Evolutionary conservation across 2,888 invertebrate species (phyloP).

Genomic region (Melinopterus prodromus): DNA sequence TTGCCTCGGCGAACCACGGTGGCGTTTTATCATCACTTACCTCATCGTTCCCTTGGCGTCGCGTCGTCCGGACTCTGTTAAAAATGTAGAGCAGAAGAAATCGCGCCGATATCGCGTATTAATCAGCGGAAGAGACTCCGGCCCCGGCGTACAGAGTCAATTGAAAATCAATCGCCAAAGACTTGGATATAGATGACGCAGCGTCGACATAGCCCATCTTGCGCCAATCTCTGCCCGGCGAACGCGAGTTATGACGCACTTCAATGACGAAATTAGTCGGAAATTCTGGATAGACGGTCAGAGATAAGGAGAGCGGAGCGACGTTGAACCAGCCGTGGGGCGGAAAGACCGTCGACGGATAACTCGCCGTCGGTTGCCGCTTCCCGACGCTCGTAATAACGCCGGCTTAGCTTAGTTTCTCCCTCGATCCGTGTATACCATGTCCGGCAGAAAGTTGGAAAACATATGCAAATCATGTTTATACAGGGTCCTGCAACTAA

Average conservation of each 20-base stretch:
- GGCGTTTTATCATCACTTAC: background rate
- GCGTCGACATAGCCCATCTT: background rate
- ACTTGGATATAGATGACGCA: conserved; percentile 4
- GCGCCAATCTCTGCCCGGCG: conserved; percentile 10
- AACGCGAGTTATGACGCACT: conserved; percentile 53
- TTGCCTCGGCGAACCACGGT: background rate
- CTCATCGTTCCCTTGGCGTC: too few relatives aligned
- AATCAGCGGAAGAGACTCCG: conserved; percentile 23
- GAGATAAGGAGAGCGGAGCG: conserved; percentile 9
- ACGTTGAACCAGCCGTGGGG: background rate
- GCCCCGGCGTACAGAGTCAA: background rate
- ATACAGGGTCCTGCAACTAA: too few relatives aligned
- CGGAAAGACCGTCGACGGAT: background rate
- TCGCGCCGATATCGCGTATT: background rate
- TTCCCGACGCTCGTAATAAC: background rate
- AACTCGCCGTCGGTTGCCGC: background rate
- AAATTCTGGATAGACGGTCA: conserved; percentile 51
- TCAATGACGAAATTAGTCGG: conserved; percentile 57
- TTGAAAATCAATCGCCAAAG: background rate
- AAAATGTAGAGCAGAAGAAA: conserved; percentile 4
- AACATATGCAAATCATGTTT: too few relatives aligned
- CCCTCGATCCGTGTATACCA: background rate
- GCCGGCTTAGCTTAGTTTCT: background rate
- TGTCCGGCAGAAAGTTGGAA: too few relatives aligned
- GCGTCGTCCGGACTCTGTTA: background rate